Conservation (phyloP, 2,888 invertebrate genomes). For the Eustalomyia histrio region DNA sequence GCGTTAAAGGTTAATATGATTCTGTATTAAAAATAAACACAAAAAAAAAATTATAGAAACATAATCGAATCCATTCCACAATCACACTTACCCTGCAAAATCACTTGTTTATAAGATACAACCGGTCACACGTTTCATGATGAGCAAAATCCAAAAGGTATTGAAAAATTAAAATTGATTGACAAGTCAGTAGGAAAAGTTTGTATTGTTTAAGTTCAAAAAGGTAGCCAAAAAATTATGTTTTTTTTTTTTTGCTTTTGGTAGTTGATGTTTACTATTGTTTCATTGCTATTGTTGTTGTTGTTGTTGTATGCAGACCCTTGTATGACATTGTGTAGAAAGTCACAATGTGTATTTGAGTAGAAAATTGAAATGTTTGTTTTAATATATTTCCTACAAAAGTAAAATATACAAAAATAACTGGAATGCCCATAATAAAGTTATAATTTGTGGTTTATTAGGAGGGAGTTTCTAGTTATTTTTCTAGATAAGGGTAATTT, state of each 20-base stretch:
- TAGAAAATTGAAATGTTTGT: constrained; percentile 3
- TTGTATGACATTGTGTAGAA: neutral
- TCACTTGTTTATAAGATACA: neutral
- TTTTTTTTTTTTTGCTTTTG: neutral
- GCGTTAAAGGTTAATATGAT: neutral
- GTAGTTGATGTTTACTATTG: neutral
- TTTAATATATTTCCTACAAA: neutral
- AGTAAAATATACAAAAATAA: neutral
- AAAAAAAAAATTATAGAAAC: neutral
- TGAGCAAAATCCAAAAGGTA: neutral
- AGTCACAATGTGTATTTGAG: constrained; percentile 2
- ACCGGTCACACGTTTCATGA: constrained; percentile 4
- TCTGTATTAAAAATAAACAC: neutral
- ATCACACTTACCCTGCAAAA: neutral
- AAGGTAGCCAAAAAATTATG: neutral
- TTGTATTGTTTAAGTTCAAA: neutral
- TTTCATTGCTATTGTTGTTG: neutral
- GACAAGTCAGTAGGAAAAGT: constrained; percentile 7
- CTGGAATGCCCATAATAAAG: neutral
- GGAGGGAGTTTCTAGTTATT: neutral
- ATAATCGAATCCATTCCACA: neutral
- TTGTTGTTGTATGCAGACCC: neutral
- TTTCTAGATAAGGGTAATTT: neutral
- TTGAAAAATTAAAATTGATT: constrained; percentile 18
- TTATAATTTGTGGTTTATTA: constrained; percentile 13